Conservation (phyloP, 2,113 vertebrate genomes). For the Sterna hirundo region DNA sequence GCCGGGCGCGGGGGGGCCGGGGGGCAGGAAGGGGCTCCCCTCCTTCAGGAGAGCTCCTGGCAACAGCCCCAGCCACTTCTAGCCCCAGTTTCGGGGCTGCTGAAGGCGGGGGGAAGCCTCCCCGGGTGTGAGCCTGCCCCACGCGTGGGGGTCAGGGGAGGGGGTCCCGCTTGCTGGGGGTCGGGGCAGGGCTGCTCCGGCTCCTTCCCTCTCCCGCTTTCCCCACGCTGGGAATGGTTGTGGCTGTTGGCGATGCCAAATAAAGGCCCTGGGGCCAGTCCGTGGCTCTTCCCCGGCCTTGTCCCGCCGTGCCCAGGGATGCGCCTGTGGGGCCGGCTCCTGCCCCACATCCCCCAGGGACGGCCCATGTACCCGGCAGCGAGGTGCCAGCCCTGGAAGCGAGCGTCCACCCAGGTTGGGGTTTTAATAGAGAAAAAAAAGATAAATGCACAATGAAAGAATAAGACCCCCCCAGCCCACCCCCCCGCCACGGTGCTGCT, state of each 20-base stretch:
- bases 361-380: fast-evolving
- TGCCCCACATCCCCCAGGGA: fast-evolving
- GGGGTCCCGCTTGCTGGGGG: too few species aligned
- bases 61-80: fast-evolving
- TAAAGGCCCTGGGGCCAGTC: too few species aligned
- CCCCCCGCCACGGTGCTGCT: background rate
- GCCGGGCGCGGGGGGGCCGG: fast-evolving
- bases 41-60: background rate
- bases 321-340: fast-evolving
- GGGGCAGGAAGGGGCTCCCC: background rate
- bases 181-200: too few species aligned
- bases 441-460: background rate
- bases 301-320: fast-evolving
- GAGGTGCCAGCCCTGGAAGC: fast-evolving
- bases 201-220: too few species aligned
- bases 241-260: too few species aligned
- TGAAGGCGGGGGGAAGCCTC: too few species aligned
- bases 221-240: too few species aligned
- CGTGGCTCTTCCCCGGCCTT: background rate
- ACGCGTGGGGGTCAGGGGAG: too few species aligned
- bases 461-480: background rate
- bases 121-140: too few species aligned
- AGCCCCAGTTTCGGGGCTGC: fast-evolving
- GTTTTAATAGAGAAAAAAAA: background rate
- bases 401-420: fast-evolving